Evolutionary conservation across 1,140 invertebrate species (phyloP), one percentile per base, ranked within the genome.

Genomic region (Eumaeus atala): DNA sequence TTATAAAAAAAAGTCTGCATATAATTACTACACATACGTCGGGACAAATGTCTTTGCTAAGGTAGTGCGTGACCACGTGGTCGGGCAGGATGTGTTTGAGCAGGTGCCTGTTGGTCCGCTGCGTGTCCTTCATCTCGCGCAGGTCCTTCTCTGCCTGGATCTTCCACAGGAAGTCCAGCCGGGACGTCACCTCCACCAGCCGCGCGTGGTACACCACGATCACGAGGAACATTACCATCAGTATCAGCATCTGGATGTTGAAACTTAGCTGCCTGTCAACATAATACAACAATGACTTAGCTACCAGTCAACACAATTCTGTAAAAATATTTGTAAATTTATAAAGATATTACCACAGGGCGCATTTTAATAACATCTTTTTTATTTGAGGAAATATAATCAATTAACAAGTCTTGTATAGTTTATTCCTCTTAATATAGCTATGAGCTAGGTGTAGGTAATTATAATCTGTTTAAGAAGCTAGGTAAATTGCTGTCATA

Each of bases 101-200:
- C 0, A 97, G 87, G 67, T 96, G 94, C 60, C 93, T 91, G 71
- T 97, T 97, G 63, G 95, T 95, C 58, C 94, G 91, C 44, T 94
- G 89, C 4, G 95, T 95, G 66, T 96, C 95, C 58, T 93, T 91
- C 94, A 98, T 98, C 70, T 97, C 96, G n/a, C 90, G 90, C 16
- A 97, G 89, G 75, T 98, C 96, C 47, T 92, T 91, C 79, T 97
- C 93, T 0, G 96, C 95, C 74, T 97, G 96, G 67, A 95, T 92
- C 78, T 98, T 98, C 97, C 97, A 98, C 6, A 98, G 89, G 78
- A 98, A 98, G 84, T 98, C 96, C 38, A 99, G 88, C 36, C 97
- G 86, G 1, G 95, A 95, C 1, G 95, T 96, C 0, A 96, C 93
- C 84, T 97, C 95, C 0, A 96, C 95, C 12, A 97, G 86, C 54